phyloP scores from a whole-genome alignment of 2,113 vertebrate genomes.

The Procavia capensis region DNA sequence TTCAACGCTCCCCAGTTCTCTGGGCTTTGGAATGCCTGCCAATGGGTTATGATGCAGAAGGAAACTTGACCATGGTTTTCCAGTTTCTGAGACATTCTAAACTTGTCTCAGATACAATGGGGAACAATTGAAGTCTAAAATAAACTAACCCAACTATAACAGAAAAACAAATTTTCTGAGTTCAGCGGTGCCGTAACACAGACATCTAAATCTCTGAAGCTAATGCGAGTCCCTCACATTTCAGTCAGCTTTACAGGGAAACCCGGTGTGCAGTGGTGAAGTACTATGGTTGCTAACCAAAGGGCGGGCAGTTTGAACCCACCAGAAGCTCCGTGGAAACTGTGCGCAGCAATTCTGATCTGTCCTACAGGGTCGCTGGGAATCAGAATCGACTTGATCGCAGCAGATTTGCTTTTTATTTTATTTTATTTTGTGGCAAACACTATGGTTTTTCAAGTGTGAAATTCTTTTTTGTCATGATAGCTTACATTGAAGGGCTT shows the following conservation, averaged over 20 bases:
- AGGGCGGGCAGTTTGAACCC: too few species aligned
- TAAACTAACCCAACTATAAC: not conserved
- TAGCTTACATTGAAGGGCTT: not conserved
- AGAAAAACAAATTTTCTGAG: constrained; percentile 27
- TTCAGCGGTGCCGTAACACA: not conserved
- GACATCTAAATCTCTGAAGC: not conserved
- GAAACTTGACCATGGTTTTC: constrained; percentile 50
- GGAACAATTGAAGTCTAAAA: constrained; percentile 17
- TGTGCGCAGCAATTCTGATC: too few species aligned
- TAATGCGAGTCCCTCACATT: not conserved
- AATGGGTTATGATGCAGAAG: constrained; percentile 19
- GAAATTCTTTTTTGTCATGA: not conserved
- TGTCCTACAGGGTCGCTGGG: too few species aligned
- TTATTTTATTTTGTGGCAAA: too few species aligned
- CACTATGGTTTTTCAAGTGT: not conserved
- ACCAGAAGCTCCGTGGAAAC: too few species aligned
- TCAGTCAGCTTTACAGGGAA: constrained; percentile 18
- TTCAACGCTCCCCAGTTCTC: constrained; percentile 49
- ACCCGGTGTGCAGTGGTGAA: too few species aligned
- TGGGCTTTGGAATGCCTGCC: constrained; percentile 29
- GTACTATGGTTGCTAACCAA: too few species aligned
- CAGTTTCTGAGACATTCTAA: constrained; percentile 42
- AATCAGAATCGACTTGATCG: too few species aligned
- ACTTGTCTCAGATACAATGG: not conserved
- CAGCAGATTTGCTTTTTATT: too few species aligned